A percentile compares a stretch with the other conserved stretches of the same genome.
phyloP scores from a whole-genome alignment of 2,888 invertebrate genomes.

The Yponomeuta evonymella region DNA sequence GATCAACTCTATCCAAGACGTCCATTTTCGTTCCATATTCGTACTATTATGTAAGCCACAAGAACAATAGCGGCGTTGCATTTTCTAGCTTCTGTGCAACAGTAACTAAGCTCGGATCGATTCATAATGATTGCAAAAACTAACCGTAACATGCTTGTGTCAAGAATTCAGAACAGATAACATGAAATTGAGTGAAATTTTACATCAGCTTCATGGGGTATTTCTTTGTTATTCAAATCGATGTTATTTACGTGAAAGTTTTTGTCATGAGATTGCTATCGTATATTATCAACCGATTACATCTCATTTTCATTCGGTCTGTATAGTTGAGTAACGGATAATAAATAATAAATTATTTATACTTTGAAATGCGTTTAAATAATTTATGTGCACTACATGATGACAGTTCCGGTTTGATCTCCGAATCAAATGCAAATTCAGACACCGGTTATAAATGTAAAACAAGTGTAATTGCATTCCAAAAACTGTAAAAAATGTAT shows the following conservation, averaged over 20 bases:
- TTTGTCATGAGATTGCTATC: too few relatives aligned
- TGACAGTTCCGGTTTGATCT: background rate
- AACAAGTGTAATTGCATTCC: background rate
- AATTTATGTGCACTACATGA: background rate
- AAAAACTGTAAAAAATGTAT: background rate
- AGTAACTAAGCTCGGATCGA: background rate
- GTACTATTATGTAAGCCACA: too few relatives aligned
- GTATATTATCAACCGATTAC: too few relatives aligned
- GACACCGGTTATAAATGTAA: background rate
- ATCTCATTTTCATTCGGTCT: too few relatives aligned
- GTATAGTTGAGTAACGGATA: background rate
- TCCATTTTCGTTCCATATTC: too few relatives aligned
- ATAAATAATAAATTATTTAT: background rate
- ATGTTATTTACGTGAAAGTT: background rate
- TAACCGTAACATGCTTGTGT: background rate
- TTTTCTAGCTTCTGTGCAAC: background rate
- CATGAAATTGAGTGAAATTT: constrained; percentile 1
- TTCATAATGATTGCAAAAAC: background rate
- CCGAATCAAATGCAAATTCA: background rate
- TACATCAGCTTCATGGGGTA: background rate
- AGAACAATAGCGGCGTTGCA: too few relatives aligned
- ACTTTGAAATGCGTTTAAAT: background rate
- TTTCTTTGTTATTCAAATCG: background rate
- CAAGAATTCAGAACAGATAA: background rate
- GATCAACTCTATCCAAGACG: too few relatives aligned